Evolutionary conservation across 2,888 invertebrate genomes (phyloP), one percentile per base, ranked within the genome.

Genomic region (Dryocosmus kuriphilus): DNA sequence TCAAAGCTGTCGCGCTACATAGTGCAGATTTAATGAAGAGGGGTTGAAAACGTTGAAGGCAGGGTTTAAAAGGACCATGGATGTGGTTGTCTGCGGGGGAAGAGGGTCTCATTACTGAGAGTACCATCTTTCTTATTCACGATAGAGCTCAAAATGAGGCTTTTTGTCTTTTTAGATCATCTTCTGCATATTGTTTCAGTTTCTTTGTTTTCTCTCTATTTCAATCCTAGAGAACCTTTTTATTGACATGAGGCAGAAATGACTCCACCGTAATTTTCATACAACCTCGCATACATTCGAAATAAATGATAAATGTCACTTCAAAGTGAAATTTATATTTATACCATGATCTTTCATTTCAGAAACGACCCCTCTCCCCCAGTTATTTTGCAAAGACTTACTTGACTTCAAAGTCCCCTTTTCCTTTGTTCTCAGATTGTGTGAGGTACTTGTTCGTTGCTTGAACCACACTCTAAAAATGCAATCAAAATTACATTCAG

Each of bases 81-180:
- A 82, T 80, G 65, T 30, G 65, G 57, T 71, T 38, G 4, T 35
- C 73, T 9, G 61, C 74, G 30, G 76, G 51, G 79, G 79, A 65
- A 75, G 79, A 73, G 61, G 77, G 51, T 61, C 67, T 79, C 79
- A 77, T 82, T 82, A 81, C 63, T 51, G 60, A 22, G 77, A 76
- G 67, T 67, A 79, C 60, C n/a, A 41, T 27, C 41, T 61, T 5
- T 46, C 22, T 76, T 74, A 67, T 67, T 67, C 46, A 67, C 27
- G 67, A 51, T 46, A 5, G n/a, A 46, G 27, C n/a, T 27, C 51
- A 19, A 67, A 46, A 46, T 67, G 65, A 67, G 27, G 27, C 41
- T 2, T 41, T 38, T 51, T 24, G 8, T 14, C 46, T 19, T 46
- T 46, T 16, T 46, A 61, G 60, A 27, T 16, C 27, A 61, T 27